Percentiles rank a stretch among this genome's conserved stretches.
Evolutionary conservation across 2,888 invertebrate species (phyloP).

Genomic region (Siphonodentalium dalli): DNA sequence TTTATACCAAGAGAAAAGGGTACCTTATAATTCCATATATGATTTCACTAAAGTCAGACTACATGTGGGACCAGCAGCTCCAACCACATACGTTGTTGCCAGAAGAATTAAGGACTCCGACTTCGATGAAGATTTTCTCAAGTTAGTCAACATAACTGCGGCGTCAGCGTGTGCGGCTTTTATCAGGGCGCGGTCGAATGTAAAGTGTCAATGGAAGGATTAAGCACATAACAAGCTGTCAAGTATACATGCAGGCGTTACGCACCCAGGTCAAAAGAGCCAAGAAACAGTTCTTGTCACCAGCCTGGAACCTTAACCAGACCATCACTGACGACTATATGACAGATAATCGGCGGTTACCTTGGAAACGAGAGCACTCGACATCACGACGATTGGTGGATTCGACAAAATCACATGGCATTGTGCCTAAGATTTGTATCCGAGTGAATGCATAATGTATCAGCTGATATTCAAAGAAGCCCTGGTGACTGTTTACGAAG

Average conservation of each 20-base stretch:
- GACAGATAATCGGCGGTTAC: conserved; percentile 1
- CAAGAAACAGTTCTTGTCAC: conserved; percentile 35
- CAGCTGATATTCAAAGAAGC: conserved; percentile 39
- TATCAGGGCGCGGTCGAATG: conserved; percentile 40
- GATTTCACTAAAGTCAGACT: conserved; percentile 41
- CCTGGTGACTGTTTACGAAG: conserved; percentile 37
- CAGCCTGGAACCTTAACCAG: conserved; percentile 45
- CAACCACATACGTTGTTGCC: conserved; percentile 40
- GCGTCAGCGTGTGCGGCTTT: conserved; percentile 37
- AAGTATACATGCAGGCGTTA: conserved; percentile 37
- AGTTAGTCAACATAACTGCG: conserved; percentile 37
- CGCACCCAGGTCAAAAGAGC: conserved; percentile 34
- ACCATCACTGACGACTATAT: conserved; percentile 32
- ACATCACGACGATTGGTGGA: conserved; percentile 36
- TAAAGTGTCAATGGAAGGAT: conserved; percentile 39
- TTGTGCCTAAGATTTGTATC: conserved; percentile 44
- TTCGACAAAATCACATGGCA: conserved; percentile 44
- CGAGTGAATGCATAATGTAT: conserved; percentile 45
- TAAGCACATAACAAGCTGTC: conserved; percentile 38
- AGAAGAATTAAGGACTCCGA: conserved; percentile 38
- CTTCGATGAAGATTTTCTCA: conserved; percentile 40
- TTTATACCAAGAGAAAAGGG: conserved; percentile 31
- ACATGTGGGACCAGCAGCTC: conserved; percentile 37
- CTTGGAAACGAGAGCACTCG: conserved; percentile 35
- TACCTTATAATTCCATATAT: conserved; percentile 39